phyloP scores from a whole-genome alignment of 2,113 vertebrate genomes.

The Tapirus terrestris region DNA sequence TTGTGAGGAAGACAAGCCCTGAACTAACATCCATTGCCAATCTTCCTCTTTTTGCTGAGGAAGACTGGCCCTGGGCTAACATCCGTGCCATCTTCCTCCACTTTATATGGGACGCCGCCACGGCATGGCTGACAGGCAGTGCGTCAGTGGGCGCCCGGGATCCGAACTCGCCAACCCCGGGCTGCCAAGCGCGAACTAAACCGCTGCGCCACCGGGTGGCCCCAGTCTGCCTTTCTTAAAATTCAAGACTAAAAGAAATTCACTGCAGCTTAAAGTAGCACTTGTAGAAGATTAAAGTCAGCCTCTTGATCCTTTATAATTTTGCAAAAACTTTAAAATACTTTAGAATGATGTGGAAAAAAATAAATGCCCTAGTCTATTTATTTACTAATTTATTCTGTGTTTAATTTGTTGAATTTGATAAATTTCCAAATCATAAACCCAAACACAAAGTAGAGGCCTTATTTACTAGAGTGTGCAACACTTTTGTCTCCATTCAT shows the following conservation, averaged over 20 bases:
- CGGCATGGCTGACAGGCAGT: too few species aligned
- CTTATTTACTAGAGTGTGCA: not conserved
- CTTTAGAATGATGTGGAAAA: not conserved
- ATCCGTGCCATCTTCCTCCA: too few species aligned
- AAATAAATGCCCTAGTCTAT: not conserved
- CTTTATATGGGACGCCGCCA: too few species aligned
- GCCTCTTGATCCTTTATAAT: not conserved
- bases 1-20: too few species aligned
- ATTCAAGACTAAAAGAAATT: constrained; percentile 49
- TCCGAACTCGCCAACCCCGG: too few species aligned
- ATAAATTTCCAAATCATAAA: constrained; percentile 31
- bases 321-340: constrained; percentile 6
- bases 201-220: too few species aligned
- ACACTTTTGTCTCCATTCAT: constrained; percentile 2
- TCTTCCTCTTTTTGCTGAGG: too few species aligned
- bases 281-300: constrained; percentile 33
- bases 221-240: constrained; percentile 16
- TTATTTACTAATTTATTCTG: constrained; percentile 44
- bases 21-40: too few species aligned
- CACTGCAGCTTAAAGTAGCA: constrained; percentile 34
- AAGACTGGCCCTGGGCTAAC: too few species aligned
- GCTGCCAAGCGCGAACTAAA: too few species aligned
- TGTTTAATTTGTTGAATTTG: constrained; percentile 12
- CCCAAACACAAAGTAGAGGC: not conserved
- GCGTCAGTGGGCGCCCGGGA: too few species aligned